Base-by-base conservation (phyloP, 2,113 vertebrate genomes). In the Dipodomys ordii region DNA sequence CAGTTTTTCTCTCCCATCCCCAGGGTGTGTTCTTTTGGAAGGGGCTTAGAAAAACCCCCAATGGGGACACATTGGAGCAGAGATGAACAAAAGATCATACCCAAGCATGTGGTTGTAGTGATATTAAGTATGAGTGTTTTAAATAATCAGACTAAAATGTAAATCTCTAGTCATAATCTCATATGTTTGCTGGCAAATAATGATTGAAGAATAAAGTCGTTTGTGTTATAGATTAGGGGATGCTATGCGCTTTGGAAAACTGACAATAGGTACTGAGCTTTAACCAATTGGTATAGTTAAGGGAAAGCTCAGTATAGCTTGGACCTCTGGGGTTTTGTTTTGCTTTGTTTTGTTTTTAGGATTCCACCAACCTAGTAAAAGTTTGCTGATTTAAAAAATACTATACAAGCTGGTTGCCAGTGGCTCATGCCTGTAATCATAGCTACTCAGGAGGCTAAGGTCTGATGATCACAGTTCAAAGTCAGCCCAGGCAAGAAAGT, bases 311-410 rank as follows among this genome's bases (percentile, higher is more conserved):
- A 2, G 0, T 16, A 32, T 7, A 76, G 77, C 65, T 25, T 69
- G 39, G 46, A 28, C 62, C 67, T 49, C 30, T n/a, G 3, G 32
- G 19, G 62, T 64, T 64, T 64, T 64, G 23, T 64, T 64, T 57
- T 64, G 23, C 25, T 64, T 57, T 57, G 53, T 57, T 57, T 57
- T 57, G 53, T 57, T 57, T 57, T 4, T 16, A 57, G 49, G 49
- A 57, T 57, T 57, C 15, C 15, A 57, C 53, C 53, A 57, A 16
- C 15, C 53, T 57, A 57, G 16, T 57, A 57, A 57, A 57, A 30
- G 81, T 53, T 65, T 86, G 30, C 30, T 72, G 49, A 69, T 73
- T 87, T 72, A 46, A 92, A 85, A 86, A 85, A 39, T 44, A 27
- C 10, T 65, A 28, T 39, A 12, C 53, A 60, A 39, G 39, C 39